Evolutionary conservation across 2,888 invertebrate species (phyloP), one percentile per base, ranked within the genome.

Genomic region (Epistrophe eligans): DNA sequence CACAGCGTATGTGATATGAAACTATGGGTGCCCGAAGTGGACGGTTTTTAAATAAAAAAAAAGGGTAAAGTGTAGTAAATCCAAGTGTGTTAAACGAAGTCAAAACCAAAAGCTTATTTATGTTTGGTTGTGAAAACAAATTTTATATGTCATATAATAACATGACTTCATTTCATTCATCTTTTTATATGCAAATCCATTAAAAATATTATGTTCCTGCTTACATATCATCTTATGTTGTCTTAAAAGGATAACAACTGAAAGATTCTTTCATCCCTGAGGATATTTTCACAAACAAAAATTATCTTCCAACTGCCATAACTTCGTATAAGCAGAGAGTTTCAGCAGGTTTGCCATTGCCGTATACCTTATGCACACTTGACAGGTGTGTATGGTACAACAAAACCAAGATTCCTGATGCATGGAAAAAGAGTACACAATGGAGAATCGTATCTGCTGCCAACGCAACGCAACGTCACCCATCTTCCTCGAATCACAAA

Each of bases 211-310:
- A 55, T 55, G 55, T 55, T 28, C 4, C 15, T 15, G 28, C 15
- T 55, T 55, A 55, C 28, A 55, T 15, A 28, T 28, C 52, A 24
- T 24, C 24, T 24, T 24, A 24, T 7, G 13, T 52, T 24, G 24
- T 24, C 28, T 55, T 55, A n/a, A 24, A 55, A 24, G 28, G 55
- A 55, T 28, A 55, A 28, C 55, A 55, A 28, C 55, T 60, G 2
- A 38, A 57, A 19, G 38, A 58, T n/a, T 58, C 17, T 58, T 17
- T 35, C 4, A 38, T 38, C 19, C 58, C 19, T 38, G 9, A 38
- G 58, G 58, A 38, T 60, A 60, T 60, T 35, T 60, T 60, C 19
- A 38, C 10, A 60, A 38, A 17, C 58, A 19, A 60, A 58, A 60
- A 60, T 38, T 11, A 19, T 60, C 38, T 60, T n/a, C 19, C 17